Evolutionary conservation across 2,797 vertebrate species (phyloP), one percentile per base, ranked within the genome.

Genomic region (Poecile montanus): DNA sequence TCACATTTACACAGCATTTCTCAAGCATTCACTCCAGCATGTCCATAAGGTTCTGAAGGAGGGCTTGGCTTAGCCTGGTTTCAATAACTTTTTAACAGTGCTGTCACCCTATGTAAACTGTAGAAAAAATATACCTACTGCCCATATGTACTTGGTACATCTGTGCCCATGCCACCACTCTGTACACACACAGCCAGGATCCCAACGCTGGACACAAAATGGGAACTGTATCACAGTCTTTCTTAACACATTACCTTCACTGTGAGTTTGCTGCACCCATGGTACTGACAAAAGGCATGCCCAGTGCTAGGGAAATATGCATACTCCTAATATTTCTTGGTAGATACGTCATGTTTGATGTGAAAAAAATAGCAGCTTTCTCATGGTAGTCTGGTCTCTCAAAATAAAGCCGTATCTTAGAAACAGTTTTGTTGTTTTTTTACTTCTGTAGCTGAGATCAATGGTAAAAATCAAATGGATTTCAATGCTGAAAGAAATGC

Each of bases 91-190:
- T 85, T 84, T 44, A 66, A 40, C 21, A 77, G 29, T 82, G 27
- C n/a, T 88, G 61, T 65, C 34, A 36, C 26, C 16, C 18, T 29
- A 30, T 7, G 18, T 71, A 90, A 91, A 88, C 66, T 58, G 53
- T 15, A 78, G 36, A 45, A 89, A 91, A 91, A 72, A 68, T 8
- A 40, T 5, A 65, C 22, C 32, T 53, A 53, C 40, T 77, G 68
- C 36, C 19, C 45, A 5, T 18, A 53, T 3, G n/a, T 45, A 30
- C 25, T 45, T 1, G 0, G 27, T 34, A 3, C 11, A 78, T 40
- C 38, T 32, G 18, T 0, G 0, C 36, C 27, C n/a, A 17, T 3
- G 13, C 0, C 0, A 6, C 34, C 81, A n/a, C 32, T 32, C 34
- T 27, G 8, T 16, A 34, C 11, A 30, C 0, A 6, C n/a, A 34